Conservation (phyloP, 2,113 vertebrate genomes). For the Urocitellus parryii region DNA sequence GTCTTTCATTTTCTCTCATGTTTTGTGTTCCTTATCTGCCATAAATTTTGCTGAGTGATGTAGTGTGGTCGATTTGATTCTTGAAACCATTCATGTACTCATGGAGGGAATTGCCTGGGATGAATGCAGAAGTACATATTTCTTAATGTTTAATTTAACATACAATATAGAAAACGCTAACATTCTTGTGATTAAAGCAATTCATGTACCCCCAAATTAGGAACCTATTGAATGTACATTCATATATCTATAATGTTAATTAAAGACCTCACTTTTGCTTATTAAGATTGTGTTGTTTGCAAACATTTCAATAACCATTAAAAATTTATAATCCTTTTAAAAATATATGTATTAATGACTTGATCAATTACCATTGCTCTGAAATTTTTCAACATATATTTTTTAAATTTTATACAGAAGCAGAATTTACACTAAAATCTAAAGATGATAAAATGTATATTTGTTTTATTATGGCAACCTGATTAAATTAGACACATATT, state of each 20-base stretch:
- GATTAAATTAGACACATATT: background rate
- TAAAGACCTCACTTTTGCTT: background rate
- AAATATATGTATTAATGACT: background rate
- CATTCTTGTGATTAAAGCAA: background rate
- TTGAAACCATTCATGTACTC: background rate
- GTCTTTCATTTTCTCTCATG: slow-evolving; percentile 73
- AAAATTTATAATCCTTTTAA: background rate
- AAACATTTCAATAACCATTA: background rate
- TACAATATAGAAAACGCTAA: background rate
- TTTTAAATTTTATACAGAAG: background rate
- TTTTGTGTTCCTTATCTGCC: slow-evolving; percentile 60
- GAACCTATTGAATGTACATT: background rate
- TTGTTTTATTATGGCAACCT: background rate
- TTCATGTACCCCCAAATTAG: background rate
- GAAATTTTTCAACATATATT: background rate
- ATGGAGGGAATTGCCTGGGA: background rate
- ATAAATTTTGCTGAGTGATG: slow-evolving; percentile 65
- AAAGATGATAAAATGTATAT: background rate
- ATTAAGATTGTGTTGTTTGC: background rate
- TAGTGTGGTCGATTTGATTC: background rate
- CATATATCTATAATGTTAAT: background rate
- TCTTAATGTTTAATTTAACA: background rate
- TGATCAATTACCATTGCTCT: background rate
- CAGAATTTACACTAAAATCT: background rate
- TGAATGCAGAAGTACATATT: background rate